Evolutionary conservation across 1,140 invertebrate species (phyloP).

Genomic region (Drosophila kohkoa): DNA sequence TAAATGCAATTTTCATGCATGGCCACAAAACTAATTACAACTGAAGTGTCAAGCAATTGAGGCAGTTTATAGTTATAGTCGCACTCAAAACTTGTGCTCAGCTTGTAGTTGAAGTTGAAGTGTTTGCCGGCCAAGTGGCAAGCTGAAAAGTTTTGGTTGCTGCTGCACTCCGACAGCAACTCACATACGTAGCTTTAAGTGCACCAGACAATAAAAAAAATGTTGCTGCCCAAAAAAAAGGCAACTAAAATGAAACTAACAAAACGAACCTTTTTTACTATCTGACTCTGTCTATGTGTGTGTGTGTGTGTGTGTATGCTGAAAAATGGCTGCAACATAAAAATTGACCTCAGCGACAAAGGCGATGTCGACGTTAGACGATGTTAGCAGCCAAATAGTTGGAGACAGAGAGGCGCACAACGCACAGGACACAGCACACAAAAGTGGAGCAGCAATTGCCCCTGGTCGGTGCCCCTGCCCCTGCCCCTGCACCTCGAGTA

Average conservation of each 20-base stretch:
- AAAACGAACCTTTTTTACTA: slow-evolving; percentile 57
- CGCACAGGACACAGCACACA: slow-evolving; percentile 42
- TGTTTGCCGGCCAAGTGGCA: slow-evolving; percentile 62
- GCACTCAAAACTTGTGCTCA: slow-evolving; percentile 11
- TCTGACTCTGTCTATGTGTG: slow-evolving; percentile 9
- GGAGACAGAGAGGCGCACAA: slow-evolving; percentile 23
- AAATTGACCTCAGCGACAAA: slow-evolving; percentile 82
- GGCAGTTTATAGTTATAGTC: slow-evolving; percentile 48
- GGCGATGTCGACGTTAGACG: slow-evolving; percentile 52
- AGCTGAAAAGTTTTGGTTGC: slow-evolving; percentile 61
- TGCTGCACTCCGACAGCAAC: slow-evolving; percentile 38
- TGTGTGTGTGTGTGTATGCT: slow-evolving; percentile 29
- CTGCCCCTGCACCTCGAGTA: slow-evolving; percentile 23
- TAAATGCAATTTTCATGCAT: slow-evolving; percentile 70
- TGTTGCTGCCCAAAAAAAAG: slow-evolving; percentile 29
- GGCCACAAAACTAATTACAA: slow-evolving; percentile 81
- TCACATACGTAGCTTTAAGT: slow-evolving; percentile 59
- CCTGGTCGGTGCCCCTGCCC: slow-evolving; percentile 33
- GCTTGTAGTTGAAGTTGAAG: slow-evolving; percentile 28
- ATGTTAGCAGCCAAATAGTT: slow-evolving; percentile 51
- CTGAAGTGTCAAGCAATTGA: slow-evolving; percentile 74
- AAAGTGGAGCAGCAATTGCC: slow-evolving; percentile 78
- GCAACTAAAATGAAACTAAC: slow-evolving; percentile 25
- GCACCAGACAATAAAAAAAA: slow-evolving; percentile 59
- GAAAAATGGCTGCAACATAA: slow-evolving; percentile 80